Evolutionary conservation across 2,888 invertebrate species (phyloP).

Genomic region (Acanthopleura granulata): DNA sequence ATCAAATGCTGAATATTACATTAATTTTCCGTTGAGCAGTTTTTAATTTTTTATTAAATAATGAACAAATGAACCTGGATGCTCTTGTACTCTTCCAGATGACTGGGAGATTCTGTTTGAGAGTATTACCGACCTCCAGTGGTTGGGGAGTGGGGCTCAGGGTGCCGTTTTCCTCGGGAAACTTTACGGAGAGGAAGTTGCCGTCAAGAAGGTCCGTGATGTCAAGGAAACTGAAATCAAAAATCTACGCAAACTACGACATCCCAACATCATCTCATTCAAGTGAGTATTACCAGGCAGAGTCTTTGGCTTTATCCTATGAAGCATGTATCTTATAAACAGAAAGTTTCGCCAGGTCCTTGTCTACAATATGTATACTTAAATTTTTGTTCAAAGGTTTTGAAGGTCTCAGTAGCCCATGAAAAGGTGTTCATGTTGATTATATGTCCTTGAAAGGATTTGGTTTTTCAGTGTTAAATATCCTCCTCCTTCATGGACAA

Average conservation of each 20-base stretch:
- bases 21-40: no score
- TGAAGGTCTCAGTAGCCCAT: no score
- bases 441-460: no score
- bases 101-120: constrained; percentile 97
- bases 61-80: no score
- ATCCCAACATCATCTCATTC: constrained; percentile 94
- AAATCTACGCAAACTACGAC: constrained; percentile 90
- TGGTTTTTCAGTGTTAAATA: no score
- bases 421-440: no score
- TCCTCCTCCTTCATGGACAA: no score
- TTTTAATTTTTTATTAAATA: no score
- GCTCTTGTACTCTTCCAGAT: constrained; percentile 71
- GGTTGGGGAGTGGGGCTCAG: constrained; percentile 95
- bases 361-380: no score
- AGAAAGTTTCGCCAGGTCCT: no score
- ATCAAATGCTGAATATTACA: no score
- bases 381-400: no score
- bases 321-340: not conserved
- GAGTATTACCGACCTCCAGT: constrained; percentile 87
- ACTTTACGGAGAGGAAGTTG: constrained; percentile 83
- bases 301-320: not conserved
- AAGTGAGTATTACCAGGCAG: constrained; percentile 67
- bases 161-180: constrained; percentile 94
- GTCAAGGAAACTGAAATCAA: constrained; percentile 93
- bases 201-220: constrained; percentile 95